Conservation (phyloP, 2,797 vertebrate species). For the Nyctibius grandis region DNA sequence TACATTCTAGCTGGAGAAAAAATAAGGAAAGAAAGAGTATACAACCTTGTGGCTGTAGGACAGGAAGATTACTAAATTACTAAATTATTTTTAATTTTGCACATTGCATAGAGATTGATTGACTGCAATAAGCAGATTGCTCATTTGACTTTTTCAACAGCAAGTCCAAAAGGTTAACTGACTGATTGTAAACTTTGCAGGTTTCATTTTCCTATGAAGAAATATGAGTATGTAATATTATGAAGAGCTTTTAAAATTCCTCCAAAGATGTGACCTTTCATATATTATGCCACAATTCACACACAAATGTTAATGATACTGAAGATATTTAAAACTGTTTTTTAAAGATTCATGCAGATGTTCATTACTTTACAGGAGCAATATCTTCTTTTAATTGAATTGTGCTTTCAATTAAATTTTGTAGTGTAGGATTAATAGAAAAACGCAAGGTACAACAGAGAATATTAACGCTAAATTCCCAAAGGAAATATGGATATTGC, state of each 20-base stretch:
- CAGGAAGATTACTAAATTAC: background rate
- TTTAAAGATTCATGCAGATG: background rate
- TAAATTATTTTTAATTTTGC: background rate
- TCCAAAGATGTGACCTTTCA: background rate
- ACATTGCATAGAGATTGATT: background rate
- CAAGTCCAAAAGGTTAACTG: background rate
- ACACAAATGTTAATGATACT: background rate
- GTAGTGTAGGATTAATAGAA: background rate
- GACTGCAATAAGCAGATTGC: background rate
- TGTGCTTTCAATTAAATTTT: background rate
- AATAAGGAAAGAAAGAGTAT: background rate
- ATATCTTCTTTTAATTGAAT: background rate
- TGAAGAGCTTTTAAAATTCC: background rate
- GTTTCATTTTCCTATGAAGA: background rate
- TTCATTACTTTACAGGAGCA: background rate
- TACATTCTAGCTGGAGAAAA: background rate
- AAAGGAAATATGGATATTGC: background rate
- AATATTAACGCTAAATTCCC: background rate
- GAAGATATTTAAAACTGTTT: background rate
- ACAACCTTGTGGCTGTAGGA: background rate
- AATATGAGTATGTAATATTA: background rate
- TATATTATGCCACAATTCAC: background rate
- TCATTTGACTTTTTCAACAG: background rate
- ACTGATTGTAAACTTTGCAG: background rate
- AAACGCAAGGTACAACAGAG: background rate